Percentiles rank a stretch among this genome's conserved stretches.
These are phyloP conservation scores for Osmoderma eremita DNA, from an alignment of 2,888 invertebrate species.

Conservation along the genomic window DNA sequence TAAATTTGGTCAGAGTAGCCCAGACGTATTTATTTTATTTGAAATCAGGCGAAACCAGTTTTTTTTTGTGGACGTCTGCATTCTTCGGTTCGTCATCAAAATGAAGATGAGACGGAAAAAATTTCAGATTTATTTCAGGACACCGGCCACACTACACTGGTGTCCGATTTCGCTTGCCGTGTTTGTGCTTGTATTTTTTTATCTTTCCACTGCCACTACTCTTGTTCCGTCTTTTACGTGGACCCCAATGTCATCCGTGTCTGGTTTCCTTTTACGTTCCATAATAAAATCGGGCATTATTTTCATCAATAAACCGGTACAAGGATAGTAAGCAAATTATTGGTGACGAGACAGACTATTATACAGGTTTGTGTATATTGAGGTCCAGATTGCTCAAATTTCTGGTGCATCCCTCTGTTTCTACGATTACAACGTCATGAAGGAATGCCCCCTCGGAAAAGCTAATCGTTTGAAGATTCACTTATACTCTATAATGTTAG, in stretches of 20 bases:
- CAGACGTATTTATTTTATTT: slow-evolving; percentile 43
- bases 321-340: slow-evolving; percentile 7
- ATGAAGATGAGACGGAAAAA: slow-evolving; percentile 43
- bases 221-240: slow-evolving; percentile 11
- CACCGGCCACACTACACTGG: slow-evolving; percentile 24
- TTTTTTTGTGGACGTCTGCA: slow-evolving; percentile 41
- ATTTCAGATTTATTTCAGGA: slow-evolving; percentile 41
- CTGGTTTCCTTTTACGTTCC: slow-evolving; percentile 33
- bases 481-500: too few relatives aligned
- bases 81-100: slow-evolving; percentile 43
- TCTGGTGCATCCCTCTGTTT: too few relatives aligned
- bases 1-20: slow-evolving; percentile 41
- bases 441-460: too few relatives aligned
- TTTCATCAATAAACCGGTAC: slow-evolving; percentile 27
- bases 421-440: too few relatives aligned
- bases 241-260: background rate
- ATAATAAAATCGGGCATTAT: slow-evolving; percentile 33
- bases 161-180: slow-evolving; percentile 11
- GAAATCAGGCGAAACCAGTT: slow-evolving; percentile 43
- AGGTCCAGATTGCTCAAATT: too few relatives aligned
- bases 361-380: too few relatives aligned
- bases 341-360: too few relatives aligned
- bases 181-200: slow-evolving; percentile 21
- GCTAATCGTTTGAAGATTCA: too few relatives aligned
- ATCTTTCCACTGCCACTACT: slow-evolving; percentile 2